phyloP scores from a whole-genome alignment of 2,888 invertebrate species.

The Nesidiocoris tenuis region DNA sequence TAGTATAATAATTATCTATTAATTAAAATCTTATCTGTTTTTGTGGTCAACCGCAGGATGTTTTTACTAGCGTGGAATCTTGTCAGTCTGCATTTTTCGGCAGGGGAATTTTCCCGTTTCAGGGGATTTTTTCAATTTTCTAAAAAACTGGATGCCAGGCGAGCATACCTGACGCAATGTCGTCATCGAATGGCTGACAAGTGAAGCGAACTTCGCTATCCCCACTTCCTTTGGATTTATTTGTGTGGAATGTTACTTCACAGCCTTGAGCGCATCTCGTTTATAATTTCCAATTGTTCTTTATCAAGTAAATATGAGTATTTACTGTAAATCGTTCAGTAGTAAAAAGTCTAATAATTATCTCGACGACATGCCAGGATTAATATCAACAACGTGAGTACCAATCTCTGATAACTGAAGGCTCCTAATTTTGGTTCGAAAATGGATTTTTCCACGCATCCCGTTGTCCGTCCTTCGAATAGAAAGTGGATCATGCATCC shows the following conservation, averaged over 20 bases:
- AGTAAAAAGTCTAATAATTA: slow-evolving; percentile 29
- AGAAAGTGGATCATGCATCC: slow-evolving; percentile 30
- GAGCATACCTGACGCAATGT: not conserved
- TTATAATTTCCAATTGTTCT: slow-evolving; percentile 44
- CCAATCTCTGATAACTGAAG: not conserved
- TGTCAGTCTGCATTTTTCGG: not conserved
- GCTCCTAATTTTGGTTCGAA: slow-evolving; percentile 1
- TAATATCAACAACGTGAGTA: slow-evolving; percentile 47
- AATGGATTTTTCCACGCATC: not conserved
- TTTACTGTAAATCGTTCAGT: slow-evolving; percentile 41
- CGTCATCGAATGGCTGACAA: not conserved
- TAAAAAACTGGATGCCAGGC: not conserved
- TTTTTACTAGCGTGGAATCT: too few species aligned
- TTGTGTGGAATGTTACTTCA: slow-evolving; percentile 29
- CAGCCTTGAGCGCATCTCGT: slow-evolving; percentile 14
- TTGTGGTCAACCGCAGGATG: too few species aligned
- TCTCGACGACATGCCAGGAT: slow-evolving; percentile 47
- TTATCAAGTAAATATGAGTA: slow-evolving; percentile 49
- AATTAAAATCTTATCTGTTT: too few species aligned
- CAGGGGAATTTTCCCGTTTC: not conserved
- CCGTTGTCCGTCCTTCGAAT: not conserved
- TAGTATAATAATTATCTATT: too few species aligned
- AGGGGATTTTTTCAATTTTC: not conserved
- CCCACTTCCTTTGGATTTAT: slow-evolving; percentile 13
- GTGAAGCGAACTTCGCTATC: slow-evolving; percentile 2